Evolutionary conservation across 2,113 vertebrate genomes (phyloP).

Genomic region (Trinectes maculatus): DNA sequence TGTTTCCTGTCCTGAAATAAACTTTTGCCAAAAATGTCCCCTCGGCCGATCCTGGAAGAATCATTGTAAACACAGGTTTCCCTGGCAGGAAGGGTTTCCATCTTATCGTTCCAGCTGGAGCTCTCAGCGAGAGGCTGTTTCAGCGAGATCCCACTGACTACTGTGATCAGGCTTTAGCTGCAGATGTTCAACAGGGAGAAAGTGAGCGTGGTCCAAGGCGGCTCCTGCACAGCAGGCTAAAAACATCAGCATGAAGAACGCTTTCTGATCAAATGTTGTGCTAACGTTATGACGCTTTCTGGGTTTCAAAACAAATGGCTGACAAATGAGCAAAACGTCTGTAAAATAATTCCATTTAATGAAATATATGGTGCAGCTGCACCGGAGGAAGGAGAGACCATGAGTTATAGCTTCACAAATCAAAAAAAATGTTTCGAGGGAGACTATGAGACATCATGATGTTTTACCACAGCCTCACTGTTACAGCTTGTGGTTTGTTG

Average conservation of each 20-base stretch:
- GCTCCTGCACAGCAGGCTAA: too few relatives aligned
- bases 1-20: slow-evolving; percentile 33
- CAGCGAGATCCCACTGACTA: neutral
- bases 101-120: slow-evolving; percentile 6
- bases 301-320: too few relatives aligned
- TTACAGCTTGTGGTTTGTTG: neutral
- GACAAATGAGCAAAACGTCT: too few relatives aligned
- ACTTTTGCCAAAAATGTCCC: slow-evolving; percentile 1
- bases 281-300: too few relatives aligned
- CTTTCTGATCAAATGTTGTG: too few relatives aligned
- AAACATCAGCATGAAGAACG: neutral
- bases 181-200: slow-evolving; percentile 5
- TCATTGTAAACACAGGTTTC: neutral
- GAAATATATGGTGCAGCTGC: too few relatives aligned
- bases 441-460: too few relatives aligned
- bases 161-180: neutral
- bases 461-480: neutral
- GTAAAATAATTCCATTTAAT: too few relatives aligned
- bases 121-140: neutral
- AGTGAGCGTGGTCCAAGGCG: neutral
- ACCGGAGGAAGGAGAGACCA: too few relatives aligned
- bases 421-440: too few relatives aligned
- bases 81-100: neutral
- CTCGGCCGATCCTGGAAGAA: slow-evolving; percentile 13
- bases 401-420: too few relatives aligned